phyloP scores from a whole-genome alignment of 2,113 vertebrate species.

The Corythornis vintsioides region DNA sequence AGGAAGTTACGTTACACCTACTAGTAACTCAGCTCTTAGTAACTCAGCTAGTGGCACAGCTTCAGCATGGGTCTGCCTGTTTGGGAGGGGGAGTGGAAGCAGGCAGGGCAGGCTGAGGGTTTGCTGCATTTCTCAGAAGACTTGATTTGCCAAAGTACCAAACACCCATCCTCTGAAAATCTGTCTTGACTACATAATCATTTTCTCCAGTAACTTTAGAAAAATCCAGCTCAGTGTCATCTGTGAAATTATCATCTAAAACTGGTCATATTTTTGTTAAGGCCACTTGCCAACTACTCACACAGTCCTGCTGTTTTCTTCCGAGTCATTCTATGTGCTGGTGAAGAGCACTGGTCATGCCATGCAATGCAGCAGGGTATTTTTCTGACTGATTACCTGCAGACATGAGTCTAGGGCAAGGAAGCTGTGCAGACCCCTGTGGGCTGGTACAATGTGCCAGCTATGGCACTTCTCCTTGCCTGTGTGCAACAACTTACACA shows the following conservation, averaged over 20 bases:
- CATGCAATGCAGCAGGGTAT: background rate
- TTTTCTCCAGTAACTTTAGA: background rate
- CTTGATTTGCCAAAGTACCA: background rate
- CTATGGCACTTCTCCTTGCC: slow-evolving; percentile 5
- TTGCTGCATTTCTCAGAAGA: background rate
- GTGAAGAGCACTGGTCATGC: rapidly evolving
- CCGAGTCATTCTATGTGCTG: background rate
- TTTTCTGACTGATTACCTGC: background rate
- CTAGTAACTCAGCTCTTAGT: background rate
- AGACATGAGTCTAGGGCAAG: background rate
- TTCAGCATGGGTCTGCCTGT: rapidly evolving
- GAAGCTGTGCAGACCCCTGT: background rate
- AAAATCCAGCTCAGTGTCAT: background rate
- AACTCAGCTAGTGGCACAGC: background rate
- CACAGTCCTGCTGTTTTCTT: background rate
- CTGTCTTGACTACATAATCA: background rate
- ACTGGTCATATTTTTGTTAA: background rate
- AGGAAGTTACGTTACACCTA: background rate
- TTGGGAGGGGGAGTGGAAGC: rapidly evolving
- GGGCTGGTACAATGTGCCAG: background rate
- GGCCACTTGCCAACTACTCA: background rate
- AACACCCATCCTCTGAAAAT: background rate
- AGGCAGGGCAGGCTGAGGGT: background rate
- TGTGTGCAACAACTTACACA: background rate
- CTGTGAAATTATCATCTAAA: background rate